Percentiles rank a stretch among this genome's conserved stretches.
These are phyloP conservation scores for Odocoileus virginianus DNA, from an alignment of 2,113 vertebrate species.

Conservation along the genomic window DNA sequence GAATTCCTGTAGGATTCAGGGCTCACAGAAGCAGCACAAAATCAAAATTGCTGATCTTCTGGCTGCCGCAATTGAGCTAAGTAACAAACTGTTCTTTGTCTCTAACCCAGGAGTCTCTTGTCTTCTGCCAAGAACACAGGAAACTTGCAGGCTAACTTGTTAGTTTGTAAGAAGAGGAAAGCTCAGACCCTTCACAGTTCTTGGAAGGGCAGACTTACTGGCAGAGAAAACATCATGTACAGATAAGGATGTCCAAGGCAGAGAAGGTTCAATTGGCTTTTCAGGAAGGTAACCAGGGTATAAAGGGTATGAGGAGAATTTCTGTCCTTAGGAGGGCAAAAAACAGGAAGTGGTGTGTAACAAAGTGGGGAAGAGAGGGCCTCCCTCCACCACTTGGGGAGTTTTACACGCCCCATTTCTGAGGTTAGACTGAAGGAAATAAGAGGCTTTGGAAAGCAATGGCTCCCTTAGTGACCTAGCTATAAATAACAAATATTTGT, in stretches of 20 bases:
- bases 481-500: neutral
- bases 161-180: neutral
- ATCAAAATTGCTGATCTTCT: neutral
- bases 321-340: neutral
- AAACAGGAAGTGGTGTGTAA: neutral
- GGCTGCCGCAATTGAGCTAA: neutral
- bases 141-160: neutral
- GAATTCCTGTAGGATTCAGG: neutral
- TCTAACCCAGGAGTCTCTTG: neutral
- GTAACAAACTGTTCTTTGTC: neutral
- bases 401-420: neutral
- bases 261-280: neutral
- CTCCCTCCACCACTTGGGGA: neutral
- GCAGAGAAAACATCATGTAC: neutral
- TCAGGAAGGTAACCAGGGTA: neutral
- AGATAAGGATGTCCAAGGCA: accelerated
- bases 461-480: neutral
- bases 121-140: neutral
- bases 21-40: neutral
- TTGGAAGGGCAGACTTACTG: neutral
- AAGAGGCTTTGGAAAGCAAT: neutral
- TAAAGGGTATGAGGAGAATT: neutral
- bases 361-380: neutral
- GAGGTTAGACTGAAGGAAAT: neutral
- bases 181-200: neutral